These are phyloP conservation scores for Myotis myotis DNA, from an alignment of 2,797 vertebrate genomes.

Conservation along the genomic window DNA sequence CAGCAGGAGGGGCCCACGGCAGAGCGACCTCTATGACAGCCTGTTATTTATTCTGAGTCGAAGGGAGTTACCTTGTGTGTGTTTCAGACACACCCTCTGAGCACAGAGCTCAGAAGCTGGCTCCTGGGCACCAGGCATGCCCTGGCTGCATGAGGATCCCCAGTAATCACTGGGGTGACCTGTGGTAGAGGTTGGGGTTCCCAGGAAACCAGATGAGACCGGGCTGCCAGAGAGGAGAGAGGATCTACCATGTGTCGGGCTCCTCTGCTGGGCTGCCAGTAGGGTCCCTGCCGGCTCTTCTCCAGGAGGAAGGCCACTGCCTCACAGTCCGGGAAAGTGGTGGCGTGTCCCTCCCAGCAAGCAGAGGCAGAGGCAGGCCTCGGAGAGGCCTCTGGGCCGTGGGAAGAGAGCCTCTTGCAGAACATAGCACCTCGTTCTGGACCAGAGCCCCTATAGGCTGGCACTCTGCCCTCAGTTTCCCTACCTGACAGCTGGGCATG, in stretches of 20 bases:
- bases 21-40: not conserved
- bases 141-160: not conserved
- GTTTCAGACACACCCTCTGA: not conserved
- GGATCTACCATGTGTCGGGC: rapidly evolving
- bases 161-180: not conserved
- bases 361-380: not conserved
- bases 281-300: not conserved
- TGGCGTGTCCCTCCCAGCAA: not conserved
- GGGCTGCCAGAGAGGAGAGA: not conserved
- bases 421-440: not conserved
- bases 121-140: not conserved
- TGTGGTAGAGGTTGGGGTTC: not conserved
- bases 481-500: conserved; percentile 28
- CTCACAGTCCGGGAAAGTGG: not conserved
- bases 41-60: not conserved
- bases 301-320: not conserved
- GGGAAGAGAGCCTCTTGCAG: not conserved
- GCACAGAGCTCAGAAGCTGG: not conserved
- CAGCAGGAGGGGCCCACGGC: not conserved
- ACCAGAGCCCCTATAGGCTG: not conserved
- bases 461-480: not conserved
- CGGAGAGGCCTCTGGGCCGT: not conserved
- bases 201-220: not conserved
- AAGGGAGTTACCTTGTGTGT: not conserved
- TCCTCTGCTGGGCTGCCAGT: not conserved